Evolutionary conservation across 2,797 vertebrate species (phyloP), one percentile per base, ranked within the genome.

Genomic region (Enteromius unitaeniatus): DNA sequence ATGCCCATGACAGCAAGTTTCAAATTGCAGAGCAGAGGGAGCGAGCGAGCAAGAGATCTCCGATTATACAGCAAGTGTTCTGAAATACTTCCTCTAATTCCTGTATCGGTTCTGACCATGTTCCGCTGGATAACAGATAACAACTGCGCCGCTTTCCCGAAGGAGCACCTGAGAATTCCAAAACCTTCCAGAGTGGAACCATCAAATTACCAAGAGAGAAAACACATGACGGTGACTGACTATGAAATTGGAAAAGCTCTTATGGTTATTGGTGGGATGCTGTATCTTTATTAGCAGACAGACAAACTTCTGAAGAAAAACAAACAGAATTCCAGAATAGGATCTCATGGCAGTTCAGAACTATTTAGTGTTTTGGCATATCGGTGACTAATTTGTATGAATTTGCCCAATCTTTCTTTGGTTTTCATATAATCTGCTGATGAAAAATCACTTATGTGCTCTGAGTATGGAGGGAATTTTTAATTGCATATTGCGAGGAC

Each of bases 1-100:
- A 86, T 84, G 86, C 74, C 72, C 69, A 60, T 49, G 82, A 85
- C 82, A 42, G 65, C 69, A 26, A 31, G 86, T 82, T 58, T 89
- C 83, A 81, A 84, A 90, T 89, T 89, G 85, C 87, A 87, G 79
- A 49, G 51, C 21, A 37, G 21, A 37, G 68, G 49, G 80, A 78
- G 77, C 28, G 69, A 34, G 79, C 64, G 26, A 34, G 37, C 14
- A 70, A 53, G 31, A 37, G 60, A 75, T 69, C 75, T 70, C 40
- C 19, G 42, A 58, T 83, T 77, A 58, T 81, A 64, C 68, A 73
- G 79, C 79, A 47, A 80, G 79, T 45, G 51, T 80, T 60, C n/a
- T 37, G 65, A 80, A 80, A 80, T 80, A 42, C 65, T 80, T 80
- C 65, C 78, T 80, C 47, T 69, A 11, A 80, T 80, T 80, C 65